Conservation (phyloP, 2,888 invertebrate genomes). For the Sclerodermus sp. region DNA sequence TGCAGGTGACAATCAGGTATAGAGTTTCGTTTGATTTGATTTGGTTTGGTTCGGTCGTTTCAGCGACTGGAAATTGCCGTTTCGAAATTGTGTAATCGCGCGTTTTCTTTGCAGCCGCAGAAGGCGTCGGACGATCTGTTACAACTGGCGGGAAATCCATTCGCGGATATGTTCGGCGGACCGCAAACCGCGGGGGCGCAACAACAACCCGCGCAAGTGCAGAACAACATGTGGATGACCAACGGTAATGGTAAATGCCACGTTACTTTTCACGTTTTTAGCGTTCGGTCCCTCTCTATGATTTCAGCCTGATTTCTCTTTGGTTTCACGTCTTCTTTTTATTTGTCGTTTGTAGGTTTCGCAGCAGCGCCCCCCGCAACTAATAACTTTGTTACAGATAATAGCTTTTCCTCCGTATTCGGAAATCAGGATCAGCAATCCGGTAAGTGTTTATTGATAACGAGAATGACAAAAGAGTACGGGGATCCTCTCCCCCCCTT, state of each 20-base stretch:
- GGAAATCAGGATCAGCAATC: slow-evolving; percentile 63
- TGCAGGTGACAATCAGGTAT: slow-evolving; percentile 25
- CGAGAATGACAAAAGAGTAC: background rate
- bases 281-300: background rate
- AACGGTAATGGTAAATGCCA: slow-evolving; percentile 61
- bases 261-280: slow-evolving; percentile 11
- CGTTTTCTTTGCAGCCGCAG: slow-evolving; percentile 30
- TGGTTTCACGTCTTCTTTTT: slow-evolving; percentile 18
- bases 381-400: slow-evolving; percentile 79
- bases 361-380: slow-evolving; percentile 54
- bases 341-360: slow-evolving; percentile 52
- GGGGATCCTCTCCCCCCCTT: background rate
- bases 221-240: slow-evolving; percentile 61
- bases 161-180: slow-evolving; percentile 80
- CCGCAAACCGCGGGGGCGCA: slow-evolving; percentile 39
- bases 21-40: background rate
- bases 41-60: background rate
- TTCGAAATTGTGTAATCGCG: background rate
- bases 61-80: too few species aligned
- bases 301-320: slow-evolving; percentile 23
- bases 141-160: slow-evolving; percentile 83
- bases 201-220: slow-evolving; percentile 39
- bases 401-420: slow-evolving; percentile 86
- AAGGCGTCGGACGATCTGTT: slow-evolving; percentile 88
- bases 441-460: slow-evolving; percentile 42